Base-by-base conservation (phyloP, 2,888 invertebrate species). In the Dugesia japonica region DNA sequence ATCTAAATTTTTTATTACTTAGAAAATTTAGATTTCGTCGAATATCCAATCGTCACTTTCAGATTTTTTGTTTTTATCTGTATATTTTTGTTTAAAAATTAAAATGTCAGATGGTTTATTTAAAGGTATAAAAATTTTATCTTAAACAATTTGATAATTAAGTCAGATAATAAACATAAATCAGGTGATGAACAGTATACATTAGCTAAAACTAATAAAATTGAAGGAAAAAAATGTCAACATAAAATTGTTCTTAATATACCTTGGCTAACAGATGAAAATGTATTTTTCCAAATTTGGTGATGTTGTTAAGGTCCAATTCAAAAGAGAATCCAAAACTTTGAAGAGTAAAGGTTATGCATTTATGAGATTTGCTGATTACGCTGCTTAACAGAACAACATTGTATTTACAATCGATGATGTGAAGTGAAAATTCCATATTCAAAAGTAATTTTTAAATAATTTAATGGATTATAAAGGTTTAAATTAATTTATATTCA, bases 371-470 rank as follows among this genome's bases (percentile, higher is more conserved):
- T 98, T 97, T 86, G 91, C 90, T 71, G 92, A 92, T 76, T 94
- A 94, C 84, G 94, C 95, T 80, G 94, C 33, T 88, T 98, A 79
- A 90, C 93, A 20, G 92, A 93, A 83, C 88, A 94, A 77, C 94
- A 95, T 84, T 91, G 94, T 87, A 95, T 98, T 81, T 97, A 95
- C 85, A 94, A 94, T 0, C 88, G 98, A 80, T 94, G 94, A 92
- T 97, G 97, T 83, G 95, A 97, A 87, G 95, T 97, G 0, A 92
- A 94, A 85, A 92, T 98, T 82, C 97, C 97, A 28, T 94, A 94
- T 86, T 94, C 92, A 4, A 93, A 92, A 88, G 89, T 89, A 80
- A 78, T 31, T 31, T 13, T 31, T 31, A 31, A 7, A 7, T 31
- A 31, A 31, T 31, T 7, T 31, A n/a, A 31, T 31, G 13, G 13